A percentile compares a stretch with the other conserved stretches of the same genome.
Evolutionary conservation across 2,888 invertebrate species (phyloP).

Genomic region (Hylaea fasciaria): DNA sequence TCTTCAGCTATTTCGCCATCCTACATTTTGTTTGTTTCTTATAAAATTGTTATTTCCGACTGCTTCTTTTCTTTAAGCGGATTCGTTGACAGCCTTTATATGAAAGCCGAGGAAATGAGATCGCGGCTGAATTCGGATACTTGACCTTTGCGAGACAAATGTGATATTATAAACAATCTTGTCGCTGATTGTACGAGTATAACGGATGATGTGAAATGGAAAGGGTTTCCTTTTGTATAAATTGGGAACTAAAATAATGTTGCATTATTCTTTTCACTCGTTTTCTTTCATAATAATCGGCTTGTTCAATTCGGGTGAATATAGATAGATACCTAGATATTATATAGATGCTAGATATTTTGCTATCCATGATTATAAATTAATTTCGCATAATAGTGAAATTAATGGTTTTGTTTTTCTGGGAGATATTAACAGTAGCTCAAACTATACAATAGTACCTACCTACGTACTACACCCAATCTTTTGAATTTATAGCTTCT

Average conservation of each 20-base stretch:
- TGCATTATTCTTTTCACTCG: no score
- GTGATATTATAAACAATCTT: conserved; percentile 60
- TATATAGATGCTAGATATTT: no score
- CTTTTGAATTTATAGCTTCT: no score
- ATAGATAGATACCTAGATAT: no score
- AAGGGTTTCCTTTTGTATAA: conserved; percentile 18
- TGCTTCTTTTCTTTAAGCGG: conserved; percentile 78
- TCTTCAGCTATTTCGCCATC: conserved; percentile 72
- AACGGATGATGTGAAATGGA: conserved; percentile 22
- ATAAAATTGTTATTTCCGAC: conserved; percentile 82
- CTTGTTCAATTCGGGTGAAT: no score
- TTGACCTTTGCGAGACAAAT: conserved; percentile 68
- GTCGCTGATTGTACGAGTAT: conserved; percentile 47
- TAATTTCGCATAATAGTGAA: no score
- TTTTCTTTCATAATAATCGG: no score
- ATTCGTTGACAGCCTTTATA: conserved; percentile 73
- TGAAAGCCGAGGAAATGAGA: conserved; percentile 79
- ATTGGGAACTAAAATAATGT: background rate
- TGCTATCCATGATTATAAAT: no score
- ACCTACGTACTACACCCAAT: no score
- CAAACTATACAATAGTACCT: no score
- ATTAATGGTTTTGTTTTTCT: no score
- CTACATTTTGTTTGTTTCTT: conserved; percentile 82
- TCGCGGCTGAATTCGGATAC: conserved; percentile 66
- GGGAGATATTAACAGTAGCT: no score